phyloP scores from a whole-genome alignment of 2,797 vertebrate species.

The Chrosomus eos region DNA sequence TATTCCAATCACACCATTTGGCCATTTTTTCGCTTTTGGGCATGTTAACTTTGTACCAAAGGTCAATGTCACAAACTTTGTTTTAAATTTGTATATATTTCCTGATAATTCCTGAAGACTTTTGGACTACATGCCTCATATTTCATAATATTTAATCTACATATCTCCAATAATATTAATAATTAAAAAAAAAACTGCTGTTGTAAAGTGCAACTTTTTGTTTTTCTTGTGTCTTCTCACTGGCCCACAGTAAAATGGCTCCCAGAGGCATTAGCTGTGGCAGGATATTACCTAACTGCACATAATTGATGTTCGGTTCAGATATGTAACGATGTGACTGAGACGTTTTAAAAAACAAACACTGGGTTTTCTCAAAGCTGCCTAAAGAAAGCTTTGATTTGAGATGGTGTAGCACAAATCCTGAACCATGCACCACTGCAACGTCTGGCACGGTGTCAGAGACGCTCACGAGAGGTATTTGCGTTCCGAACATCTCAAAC shows the following conservation, averaged over 20 bases:
- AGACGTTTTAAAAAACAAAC: constrained; percentile 19
- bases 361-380: constrained; percentile 1
- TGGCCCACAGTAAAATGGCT: constrained; percentile 35
- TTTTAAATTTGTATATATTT: too few species aligned
- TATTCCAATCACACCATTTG: background rate
- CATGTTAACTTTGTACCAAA: background rate
- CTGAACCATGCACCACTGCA: constrained; percentile 5
- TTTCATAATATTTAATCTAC: too few species aligned
- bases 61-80: background rate
- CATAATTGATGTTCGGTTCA: constrained; percentile 23
- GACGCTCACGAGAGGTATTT: constrained; percentile 20
- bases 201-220: background rate
- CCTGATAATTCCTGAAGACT: background rate
- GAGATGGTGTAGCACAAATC: background rate
- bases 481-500: constrained; percentile 2
- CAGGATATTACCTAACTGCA: constrained; percentile 30
- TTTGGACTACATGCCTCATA: background rate
- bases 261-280: constrained; percentile 49
- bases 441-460: constrained; percentile 13
- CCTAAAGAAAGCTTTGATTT: background rate
- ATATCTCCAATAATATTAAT: background rate
- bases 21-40: background rate
- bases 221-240: background rate
- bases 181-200: too few species aligned
- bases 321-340: constrained; percentile 15